phyloP scores from a whole-genome alignment of 2,797 vertebrate species.

The Syngnathus rostellatus region DNA sequence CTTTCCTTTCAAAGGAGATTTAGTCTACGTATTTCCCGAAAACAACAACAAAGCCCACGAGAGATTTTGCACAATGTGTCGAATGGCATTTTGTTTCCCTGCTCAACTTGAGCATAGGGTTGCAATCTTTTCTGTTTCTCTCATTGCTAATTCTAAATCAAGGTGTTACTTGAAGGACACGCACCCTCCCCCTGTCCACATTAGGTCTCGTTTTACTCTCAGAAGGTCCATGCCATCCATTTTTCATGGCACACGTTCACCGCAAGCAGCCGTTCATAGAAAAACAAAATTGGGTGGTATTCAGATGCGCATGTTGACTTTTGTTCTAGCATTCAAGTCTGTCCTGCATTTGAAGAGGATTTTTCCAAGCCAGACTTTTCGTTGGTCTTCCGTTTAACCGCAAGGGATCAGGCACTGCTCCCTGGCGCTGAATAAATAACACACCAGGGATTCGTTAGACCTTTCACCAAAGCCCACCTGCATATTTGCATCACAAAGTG shows the following conservation, averaged over 20 bases:
- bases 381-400: slow-evolving; percentile 34
- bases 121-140: slow-evolving; percentile 14
- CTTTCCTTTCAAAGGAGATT: slow-evolving; percentile 28
- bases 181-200: slow-evolving; percentile 22
- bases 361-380: slow-evolving; percentile 43
- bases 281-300: slow-evolving; percentile 27
- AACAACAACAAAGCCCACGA: slow-evolving; percentile 21
- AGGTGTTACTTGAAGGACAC: slow-evolving; percentile 60
- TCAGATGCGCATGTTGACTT: background rate
- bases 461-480: slow-evolving; percentile 44
- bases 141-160: slow-evolving; percentile 45
- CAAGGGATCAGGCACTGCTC: slow-evolving; percentile 43
- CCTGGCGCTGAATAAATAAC: slow-evolving; percentile 55
- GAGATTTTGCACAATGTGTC: slow-evolving; percentile 25
- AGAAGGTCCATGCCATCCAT: slow-evolving; percentile 60
- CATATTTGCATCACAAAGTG: background rate
- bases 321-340: slow-evolving; percentile 26
- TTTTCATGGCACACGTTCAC: slow-evolving; percentile 59
- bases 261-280: slow-evolving; percentile 29
- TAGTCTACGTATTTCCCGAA: slow-evolving; percentile 19
- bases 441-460: slow-evolving; percentile 54
- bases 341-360: background rate
- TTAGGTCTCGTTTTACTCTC: slow-evolving; percentile 64
- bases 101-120: slow-evolving; percentile 13
- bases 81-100: slow-evolving; percentile 14